Conservation (phyloP, 2,888 invertebrate genomes). For the Cordilura impudica region DNA sequence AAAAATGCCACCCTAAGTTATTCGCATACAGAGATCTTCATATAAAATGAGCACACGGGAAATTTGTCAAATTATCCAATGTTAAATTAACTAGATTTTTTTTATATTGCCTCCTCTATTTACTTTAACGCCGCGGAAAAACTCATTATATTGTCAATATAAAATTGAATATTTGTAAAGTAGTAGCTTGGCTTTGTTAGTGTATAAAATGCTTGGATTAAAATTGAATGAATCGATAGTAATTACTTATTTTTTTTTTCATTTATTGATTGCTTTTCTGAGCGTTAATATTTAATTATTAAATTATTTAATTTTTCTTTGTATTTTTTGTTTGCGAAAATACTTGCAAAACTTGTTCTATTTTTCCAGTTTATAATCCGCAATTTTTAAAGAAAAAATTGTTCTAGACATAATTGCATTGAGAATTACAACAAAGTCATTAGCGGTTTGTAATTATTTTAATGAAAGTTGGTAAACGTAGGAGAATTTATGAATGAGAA, state of each 20-base stretch:
- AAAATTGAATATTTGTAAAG: conserved; percentile 45
- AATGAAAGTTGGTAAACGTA: neutral
- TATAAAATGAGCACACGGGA: conserved; percentile 58
- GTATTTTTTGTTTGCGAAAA: conserved; percentile 12
- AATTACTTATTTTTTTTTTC: conserved; percentile 31
- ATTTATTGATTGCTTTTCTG: conserved; percentile 42
- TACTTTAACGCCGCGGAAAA: conserved; percentile 34
- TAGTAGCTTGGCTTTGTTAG: neutral
- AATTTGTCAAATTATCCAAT: conserved; percentile 63
- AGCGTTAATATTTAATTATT: conserved; percentile 38
- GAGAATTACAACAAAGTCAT: conserved; percentile 43
- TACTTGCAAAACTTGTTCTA: conserved; percentile 30
- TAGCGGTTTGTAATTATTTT: conserved; percentile 9
- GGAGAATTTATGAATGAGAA: conserved; percentile 1
- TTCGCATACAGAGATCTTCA: neutral
- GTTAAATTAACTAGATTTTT: conserved; percentile 60
- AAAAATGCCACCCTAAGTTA: neutral
- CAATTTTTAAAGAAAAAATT: conserved; percentile 39
- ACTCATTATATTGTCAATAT: conserved; percentile 61
- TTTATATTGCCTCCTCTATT: neutral
- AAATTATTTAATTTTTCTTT: conserved; percentile 44
- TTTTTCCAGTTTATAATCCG: conserved; percentile 17
- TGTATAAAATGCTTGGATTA: conserved; percentile 22
- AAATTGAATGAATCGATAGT: conserved; percentile 39
- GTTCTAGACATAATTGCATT: conserved; percentile 39